phyloP scores from a whole-genome alignment of 1,140 invertebrate genomes.

The Lucilia cuprina region DNA sequence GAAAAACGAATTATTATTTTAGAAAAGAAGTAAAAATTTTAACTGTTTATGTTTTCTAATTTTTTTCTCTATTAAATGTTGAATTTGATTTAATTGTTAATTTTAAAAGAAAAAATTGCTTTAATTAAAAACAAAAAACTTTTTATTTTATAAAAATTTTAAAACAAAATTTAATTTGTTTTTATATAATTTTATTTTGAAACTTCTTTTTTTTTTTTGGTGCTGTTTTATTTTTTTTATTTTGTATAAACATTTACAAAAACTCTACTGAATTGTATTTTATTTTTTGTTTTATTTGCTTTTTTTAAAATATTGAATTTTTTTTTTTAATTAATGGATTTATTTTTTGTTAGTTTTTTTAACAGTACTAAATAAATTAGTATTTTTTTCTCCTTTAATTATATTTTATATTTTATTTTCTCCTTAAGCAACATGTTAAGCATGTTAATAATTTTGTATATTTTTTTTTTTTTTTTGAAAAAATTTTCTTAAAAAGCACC shows the following conservation, averaged over 20 bases:
- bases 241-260: conserved; percentile 35
- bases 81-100: too few relatives aligned
- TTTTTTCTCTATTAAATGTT: neutral
- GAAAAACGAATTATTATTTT: neutral
- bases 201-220: neutral
- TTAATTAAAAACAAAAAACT: too few relatives aligned
- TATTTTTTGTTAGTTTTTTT: conserved; percentile 21
- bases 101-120: too few relatives aligned
- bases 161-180: neutral
- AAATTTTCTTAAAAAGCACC: conserved; percentile 6
- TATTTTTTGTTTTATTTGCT: conserved; percentile 16
- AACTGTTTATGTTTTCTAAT: neutral
- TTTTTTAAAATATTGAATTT: neutral
- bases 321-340: conserved; percentile 20
- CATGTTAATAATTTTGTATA: neutral
- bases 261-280: conserved; percentile 28
- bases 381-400: neutral
- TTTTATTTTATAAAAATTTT: neutral
- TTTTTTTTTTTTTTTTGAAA: neutral
- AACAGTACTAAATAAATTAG: conserved; percentile 20
- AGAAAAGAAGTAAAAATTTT: neutral
- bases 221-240: conserved; percentile 36
- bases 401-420: neutral
- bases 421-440: neutral
- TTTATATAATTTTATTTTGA: neutral